These are phyloP conservation scores for Cerceris ruficornis DNA, from an alignment of 2,888 invertebrate genomes.

Conservation along the genomic window DNA sequence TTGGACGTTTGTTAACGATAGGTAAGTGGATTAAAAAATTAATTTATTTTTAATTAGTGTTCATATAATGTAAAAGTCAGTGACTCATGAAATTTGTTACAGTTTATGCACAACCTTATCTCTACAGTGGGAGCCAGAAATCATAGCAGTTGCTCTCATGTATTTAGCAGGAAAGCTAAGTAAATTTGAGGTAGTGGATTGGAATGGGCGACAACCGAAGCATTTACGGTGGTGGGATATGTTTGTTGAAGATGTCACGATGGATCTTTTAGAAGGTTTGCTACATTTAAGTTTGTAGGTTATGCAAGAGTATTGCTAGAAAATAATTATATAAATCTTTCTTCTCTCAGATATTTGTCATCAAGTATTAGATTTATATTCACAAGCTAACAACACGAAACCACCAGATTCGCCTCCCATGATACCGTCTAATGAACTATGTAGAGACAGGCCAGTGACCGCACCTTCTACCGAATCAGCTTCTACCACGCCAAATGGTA, in stretches of 20 bases:
- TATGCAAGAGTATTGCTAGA: background rate
- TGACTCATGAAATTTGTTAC: background rate
- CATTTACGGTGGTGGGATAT: slow-evolving; percentile 98
- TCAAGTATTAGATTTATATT: slow-evolving; percentile 96
- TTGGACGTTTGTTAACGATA: slow-evolving; percentile 99
- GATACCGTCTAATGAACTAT: slow-evolving; percentile 80
- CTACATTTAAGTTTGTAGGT: slow-evolving; percentile 7
- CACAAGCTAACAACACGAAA: slow-evolving; percentile 85
- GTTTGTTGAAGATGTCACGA: slow-evolving; percentile 97
- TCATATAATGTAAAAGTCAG: background rate
- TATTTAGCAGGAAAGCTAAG: slow-evolving; percentile 97
- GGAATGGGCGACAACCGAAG: slow-evolving; percentile 90
- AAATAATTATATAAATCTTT: background rate
- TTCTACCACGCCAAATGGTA: slow-evolving; percentile 75
- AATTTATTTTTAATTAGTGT: background rate
- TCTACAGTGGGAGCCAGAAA: slow-evolving; percentile 99
- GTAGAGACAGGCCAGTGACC: slow-evolving; percentile 71
- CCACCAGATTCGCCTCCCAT: slow-evolving; percentile 88
- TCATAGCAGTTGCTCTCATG: slow-evolving; percentile 98
- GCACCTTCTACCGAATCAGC: slow-evolving; percentile 73
- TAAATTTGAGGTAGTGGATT: slow-evolving; percentile 97
- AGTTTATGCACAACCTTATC: slow-evolving; percentile 97
- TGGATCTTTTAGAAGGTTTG: slow-evolving; percentile 93
- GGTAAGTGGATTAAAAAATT: slow-evolving; percentile 81
- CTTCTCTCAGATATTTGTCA: slow-evolving; percentile 92